Conservation (phyloP, 2,113 vertebrate species). For the Tetrax tetrax region DNA sequence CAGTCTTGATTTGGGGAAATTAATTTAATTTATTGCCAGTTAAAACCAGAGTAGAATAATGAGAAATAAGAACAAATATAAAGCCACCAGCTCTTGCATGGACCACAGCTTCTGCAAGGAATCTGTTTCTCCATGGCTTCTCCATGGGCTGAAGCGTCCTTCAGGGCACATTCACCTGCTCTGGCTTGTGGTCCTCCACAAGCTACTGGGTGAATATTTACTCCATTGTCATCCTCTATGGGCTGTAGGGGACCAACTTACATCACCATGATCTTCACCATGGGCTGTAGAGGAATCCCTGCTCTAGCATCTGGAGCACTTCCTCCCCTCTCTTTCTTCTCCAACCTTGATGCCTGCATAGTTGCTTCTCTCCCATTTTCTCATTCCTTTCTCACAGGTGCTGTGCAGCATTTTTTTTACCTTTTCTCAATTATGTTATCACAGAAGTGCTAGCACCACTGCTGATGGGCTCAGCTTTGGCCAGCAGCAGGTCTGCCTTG, state of each 20-base stretch:
- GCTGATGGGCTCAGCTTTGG: background rate
- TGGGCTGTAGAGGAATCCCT: background rate
- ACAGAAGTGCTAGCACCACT: background rate
- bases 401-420: background rate
- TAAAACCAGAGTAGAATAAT: background rate
- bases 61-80: background rate
- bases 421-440: background rate
- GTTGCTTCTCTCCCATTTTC: background rate
- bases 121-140: background rate
- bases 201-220: background rate
- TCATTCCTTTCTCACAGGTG: background rate
- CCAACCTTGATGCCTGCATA: background rate
- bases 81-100: background rate
- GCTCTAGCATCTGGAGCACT: too few species aligned
- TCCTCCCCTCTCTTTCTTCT: background rate
- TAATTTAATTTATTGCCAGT: background rate
- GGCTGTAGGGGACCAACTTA: accelerated
- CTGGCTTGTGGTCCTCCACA: too few species aligned
- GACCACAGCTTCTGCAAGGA: background rate
- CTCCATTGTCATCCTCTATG: accelerated
- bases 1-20: background rate
- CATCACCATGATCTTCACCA: background rate
- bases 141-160: background rate
- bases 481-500: accelerated
- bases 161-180: background rate